These are phyloP conservation scores for Oscarella lobularis DNA, from an alignment of 37 sponge, comb jelly and placozoan genomes.

Conservation along the genomic window DNA sequence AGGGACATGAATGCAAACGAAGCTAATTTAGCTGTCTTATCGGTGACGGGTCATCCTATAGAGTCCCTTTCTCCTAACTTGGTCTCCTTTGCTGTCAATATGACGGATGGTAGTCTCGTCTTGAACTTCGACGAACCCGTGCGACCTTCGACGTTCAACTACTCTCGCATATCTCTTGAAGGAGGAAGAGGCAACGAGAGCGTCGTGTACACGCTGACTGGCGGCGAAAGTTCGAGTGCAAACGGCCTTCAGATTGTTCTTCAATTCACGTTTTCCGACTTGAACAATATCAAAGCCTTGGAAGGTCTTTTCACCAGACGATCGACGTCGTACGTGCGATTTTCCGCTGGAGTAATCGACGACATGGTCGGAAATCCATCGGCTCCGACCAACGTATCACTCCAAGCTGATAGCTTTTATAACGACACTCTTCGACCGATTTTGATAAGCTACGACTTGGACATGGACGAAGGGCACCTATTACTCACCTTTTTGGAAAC, in stretches of 20 bases:
- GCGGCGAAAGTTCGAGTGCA: constrained; percentile 17
- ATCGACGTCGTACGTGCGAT: constrained; percentile 39
- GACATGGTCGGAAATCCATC: constrained; percentile 79
- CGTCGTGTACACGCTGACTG: constrained; percentile 44
- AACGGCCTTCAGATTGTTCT: constrained; percentile 58
- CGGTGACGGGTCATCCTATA: constrained; percentile 28
- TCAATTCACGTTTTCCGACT: constrained; percentile 32
- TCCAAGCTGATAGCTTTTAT: constrained; percentile 31
- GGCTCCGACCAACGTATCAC: constrained; percentile 12
- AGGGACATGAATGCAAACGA: constrained; percentile 56
- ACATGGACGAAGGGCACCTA: constrained; percentile 62
- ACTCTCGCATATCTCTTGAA: constrained; percentile 27
- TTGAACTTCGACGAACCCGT: constrained; percentile 87
- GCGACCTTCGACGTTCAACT: constrained; percentile 35
- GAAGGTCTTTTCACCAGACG: constrained; percentile 26
- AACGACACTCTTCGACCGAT: constrained; percentile 46
- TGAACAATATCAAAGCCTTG: constrained; percentile 65
- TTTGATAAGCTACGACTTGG: constrained; percentile 49
- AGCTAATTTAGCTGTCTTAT: constrained; percentile 16
- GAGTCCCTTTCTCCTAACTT: constrained; percentile 47
- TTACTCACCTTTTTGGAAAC: constrained; percentile 73
- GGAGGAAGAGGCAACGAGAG: constrained; percentile 20
- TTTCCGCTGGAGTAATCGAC: constrained; percentile 38
- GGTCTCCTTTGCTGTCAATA: constrained; percentile 46
- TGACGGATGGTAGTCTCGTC: constrained; percentile 55